A percentile compares a stretch with the other conserved stretches of the same genome.
phyloP scores from a whole-genome alignment of 2,888 invertebrate genomes.

The Eueremaeus valkanovi region DNA sequence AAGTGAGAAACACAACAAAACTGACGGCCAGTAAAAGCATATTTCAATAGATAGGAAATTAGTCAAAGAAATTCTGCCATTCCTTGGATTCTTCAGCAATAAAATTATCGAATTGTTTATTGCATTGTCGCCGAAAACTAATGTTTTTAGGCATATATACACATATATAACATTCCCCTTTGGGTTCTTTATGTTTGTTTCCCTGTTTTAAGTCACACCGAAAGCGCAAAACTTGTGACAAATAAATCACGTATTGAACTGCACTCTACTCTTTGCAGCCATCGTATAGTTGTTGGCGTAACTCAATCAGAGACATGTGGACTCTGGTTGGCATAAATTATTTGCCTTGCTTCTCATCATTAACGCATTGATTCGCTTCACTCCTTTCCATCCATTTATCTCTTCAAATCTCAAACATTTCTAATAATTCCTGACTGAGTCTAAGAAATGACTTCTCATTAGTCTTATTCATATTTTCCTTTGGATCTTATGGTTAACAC shows the following conservation, averaged over 20 bases:
- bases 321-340: constrained; percentile 1
- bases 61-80: neutral
- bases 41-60: constrained; percentile 2
- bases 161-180: constrained; percentile 12
- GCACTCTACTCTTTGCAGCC: neutral
- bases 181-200: neutral
- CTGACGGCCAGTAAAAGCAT: constrained; percentile 12
- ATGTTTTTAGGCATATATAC: neutral
- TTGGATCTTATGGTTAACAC: no score
- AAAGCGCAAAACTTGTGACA: neutral
- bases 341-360: neutral
- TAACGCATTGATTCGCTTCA: neutral
- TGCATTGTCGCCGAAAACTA: neutral
- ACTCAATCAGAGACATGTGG: neutral
- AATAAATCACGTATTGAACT: neutral
- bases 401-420: neutral
- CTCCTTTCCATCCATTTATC: neutral
- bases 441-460: neutral
- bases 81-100: neutral
- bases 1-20: constrained; percentile 18
- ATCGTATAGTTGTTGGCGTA: neutral
- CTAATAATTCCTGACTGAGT: neutral
- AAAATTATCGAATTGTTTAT: neutral
- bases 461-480: neutral
- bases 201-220: neutral